These are phyloP conservation scores for Lampris megalopsis DNA, from an alignment of 2,113 vertebrate species.

Conservation along the genomic window DNA sequence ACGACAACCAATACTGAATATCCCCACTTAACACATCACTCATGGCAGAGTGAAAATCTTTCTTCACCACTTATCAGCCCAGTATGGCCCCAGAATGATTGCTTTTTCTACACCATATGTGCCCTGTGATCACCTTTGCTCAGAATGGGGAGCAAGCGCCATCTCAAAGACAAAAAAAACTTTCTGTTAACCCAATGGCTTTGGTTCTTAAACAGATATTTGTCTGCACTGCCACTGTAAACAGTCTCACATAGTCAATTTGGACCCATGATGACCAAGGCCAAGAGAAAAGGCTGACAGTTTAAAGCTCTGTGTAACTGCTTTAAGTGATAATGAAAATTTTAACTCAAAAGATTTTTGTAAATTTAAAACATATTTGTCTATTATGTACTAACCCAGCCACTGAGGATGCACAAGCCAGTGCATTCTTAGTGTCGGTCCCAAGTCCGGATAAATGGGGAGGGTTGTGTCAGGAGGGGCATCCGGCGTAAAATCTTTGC, in stretches of 20 bases:
- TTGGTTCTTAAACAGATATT: not conserved
- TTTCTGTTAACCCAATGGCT: not conserved
- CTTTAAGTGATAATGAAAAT: too few species aligned
- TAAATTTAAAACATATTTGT: too few species aligned
- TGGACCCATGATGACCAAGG: too few species aligned
- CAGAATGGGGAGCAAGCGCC: not conserved
- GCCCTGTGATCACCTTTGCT: not conserved
- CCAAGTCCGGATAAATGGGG: too few species aligned
- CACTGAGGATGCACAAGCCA: too few species aligned
- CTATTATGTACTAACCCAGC: too few species aligned
- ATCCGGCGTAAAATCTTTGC: too few species aligned
- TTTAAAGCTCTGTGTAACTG: too few species aligned
- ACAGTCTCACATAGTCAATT: not conserved
- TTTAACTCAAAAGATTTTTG: too few species aligned
- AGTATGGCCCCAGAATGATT: not conserved
- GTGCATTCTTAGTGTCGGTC: too few species aligned
- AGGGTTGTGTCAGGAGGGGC: too few species aligned
- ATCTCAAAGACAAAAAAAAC: not conserved
- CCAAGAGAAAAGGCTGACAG: too few species aligned
- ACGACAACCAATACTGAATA: not conserved
- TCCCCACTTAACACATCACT: slow-evolving; percentile 2
- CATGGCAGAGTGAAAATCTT: not conserved
- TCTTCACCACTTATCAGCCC: not conserved
- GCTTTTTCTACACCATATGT: not conserved
- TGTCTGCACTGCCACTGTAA: not conserved